phyloP scores from a whole-genome alignment of 2,797 vertebrate genomes.

The Onychomys leucogaster region DNA sequence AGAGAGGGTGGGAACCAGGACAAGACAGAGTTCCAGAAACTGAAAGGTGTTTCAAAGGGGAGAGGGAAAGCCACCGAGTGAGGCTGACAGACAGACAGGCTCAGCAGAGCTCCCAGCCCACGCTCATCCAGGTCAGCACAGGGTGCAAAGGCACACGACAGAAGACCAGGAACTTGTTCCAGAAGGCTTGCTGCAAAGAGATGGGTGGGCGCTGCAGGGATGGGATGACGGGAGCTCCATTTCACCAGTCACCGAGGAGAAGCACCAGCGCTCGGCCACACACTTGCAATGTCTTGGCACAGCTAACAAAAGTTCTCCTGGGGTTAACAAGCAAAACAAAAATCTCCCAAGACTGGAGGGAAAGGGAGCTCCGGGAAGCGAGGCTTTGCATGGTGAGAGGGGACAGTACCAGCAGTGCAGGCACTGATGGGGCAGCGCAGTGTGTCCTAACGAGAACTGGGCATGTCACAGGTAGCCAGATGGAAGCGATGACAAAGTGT shows the following conservation, averaged over 20 bases:
- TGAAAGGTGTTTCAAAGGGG: neutral
- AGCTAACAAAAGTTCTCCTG: neutral
- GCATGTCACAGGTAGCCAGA: accelerated
- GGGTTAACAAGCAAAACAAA: too few relatives aligned
- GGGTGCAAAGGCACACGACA: neutral
- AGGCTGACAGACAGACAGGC: neutral
- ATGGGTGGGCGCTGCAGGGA: neutral
- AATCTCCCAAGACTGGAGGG: neutral
- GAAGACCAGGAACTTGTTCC: neutral
- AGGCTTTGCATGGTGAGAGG: neutral
- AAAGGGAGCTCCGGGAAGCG: neutral
- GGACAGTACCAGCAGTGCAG: neutral
- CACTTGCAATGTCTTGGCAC: too few relatives aligned
- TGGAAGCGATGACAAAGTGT: accelerated
- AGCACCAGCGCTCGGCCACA: neutral
- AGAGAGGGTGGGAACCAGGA: neutral
- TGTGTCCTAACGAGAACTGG: neutral
- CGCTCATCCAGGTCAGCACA: neutral
- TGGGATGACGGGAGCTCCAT: neutral
- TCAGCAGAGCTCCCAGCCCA: neutral
- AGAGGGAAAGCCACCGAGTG: neutral
- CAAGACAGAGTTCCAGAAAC: neutral
- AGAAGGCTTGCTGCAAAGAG: neutral
- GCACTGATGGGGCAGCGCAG: too few relatives aligned
- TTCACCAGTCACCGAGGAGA: neutral